These are phyloP conservation scores for Squalus acanthias DNA, from an alignment of 2,797 vertebrate species.

Conservation along the genomic window DNA sequence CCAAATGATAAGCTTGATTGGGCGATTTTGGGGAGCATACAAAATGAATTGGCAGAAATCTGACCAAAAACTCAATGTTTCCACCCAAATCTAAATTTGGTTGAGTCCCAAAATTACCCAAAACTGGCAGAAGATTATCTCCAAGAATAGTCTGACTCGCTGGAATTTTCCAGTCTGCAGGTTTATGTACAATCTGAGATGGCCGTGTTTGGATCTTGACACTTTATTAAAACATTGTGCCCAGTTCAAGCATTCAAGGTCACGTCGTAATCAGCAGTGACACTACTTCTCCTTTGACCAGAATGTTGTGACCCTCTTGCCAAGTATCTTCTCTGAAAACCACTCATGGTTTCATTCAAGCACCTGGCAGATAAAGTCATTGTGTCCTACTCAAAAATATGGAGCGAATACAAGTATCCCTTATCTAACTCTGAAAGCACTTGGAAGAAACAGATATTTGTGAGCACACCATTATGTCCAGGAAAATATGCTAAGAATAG, in stretches of 20 bases:
- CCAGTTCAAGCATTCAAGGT: too few species aligned
- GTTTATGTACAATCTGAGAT: neutral
- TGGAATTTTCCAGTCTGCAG: neutral
- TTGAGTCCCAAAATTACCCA: neutral
- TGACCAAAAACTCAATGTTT: neutral
- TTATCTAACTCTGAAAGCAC: neutral
- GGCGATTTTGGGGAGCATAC: neutral
- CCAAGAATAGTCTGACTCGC: neutral
- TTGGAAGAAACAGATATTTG: neutral
- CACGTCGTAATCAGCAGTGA: neutral
- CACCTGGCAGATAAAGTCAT: neutral
- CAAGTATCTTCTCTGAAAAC: neutral
- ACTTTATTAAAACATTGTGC: neutral
- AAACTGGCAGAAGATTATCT: neutral
- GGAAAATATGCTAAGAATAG: neutral
- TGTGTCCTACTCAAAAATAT: neutral
- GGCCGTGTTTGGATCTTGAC: neutral
- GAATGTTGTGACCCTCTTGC: neutral
- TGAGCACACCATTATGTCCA: neutral
- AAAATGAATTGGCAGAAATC: neutral
- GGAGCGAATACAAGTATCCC: neutral
- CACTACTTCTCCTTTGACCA: neutral
- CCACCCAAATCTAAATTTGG: neutral
- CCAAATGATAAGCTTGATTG: neutral
- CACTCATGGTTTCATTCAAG: neutral